Base-by-base conservation (phyloP, 2,797 vertebrate genomes). In the Ctenopoma multispine region DNA sequence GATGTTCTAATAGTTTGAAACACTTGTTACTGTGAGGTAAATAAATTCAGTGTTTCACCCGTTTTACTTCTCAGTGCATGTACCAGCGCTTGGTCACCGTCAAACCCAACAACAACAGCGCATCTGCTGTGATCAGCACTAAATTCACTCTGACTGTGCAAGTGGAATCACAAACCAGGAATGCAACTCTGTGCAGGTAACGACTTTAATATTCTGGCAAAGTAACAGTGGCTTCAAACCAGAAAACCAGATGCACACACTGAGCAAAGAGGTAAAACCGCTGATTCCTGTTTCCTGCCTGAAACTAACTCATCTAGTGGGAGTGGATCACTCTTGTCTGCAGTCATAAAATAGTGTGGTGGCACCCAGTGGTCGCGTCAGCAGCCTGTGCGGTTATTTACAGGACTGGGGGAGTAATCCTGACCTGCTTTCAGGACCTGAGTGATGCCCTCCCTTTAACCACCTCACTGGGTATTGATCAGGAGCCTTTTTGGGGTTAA, bases 401-500 rank as follows among this genome's bases (percentile, higher is more conserved):
- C 88, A 75, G 76, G 71, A 38, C 48, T 64, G 69, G 65, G 79
- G 85, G 76, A 89, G 90, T 84, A 62, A 84, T 87, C 77, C 64
- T 93, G 92, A 94, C 92, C 91, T 91, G 77, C 80, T 90, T 90
- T 92, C 79, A 85, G 84, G 77, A 87, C 83, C 87, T 88, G 85
- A 91, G 77, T 89, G 87, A 92, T 92, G 90, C 70, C 82, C 87
- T 85, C 84, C 71, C 85, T 89, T 72, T 84, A 85, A 83, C 85
- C 74, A 88, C 78, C 72, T 91, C 83, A 63, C 89, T 17, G 40
- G 50, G 20, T 88, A 95, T 95, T 68, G 94, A 95, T 92, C 80
- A 79, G 75, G 73, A 90, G 90, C 85, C 86, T 82, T 91, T 93
- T 92, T 68, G 20, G 80, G 91, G 91, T 96, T 95, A 95, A 95